These are phyloP conservation scores for Oryzias woworae DNA, from an alignment of 2,113 vertebrate genomes.

Conservation along the genomic window DNA sequence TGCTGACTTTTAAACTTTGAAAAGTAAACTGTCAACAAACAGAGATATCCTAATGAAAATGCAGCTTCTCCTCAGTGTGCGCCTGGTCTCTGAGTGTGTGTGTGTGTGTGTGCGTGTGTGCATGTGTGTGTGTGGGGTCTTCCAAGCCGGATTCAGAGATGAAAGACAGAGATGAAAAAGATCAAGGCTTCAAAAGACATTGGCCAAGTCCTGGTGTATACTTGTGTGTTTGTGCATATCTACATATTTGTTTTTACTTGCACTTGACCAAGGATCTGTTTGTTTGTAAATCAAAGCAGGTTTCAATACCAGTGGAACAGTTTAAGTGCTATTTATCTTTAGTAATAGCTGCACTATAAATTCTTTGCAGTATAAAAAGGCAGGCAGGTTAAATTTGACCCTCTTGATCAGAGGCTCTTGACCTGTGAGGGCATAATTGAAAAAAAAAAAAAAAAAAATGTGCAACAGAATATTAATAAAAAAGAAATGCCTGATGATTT, in stretches of 20 bases:
- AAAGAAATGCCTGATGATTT: too few species aligned
- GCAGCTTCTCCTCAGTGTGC: neutral
- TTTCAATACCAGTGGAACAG: slow-evolving; percentile 72
- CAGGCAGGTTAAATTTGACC: slow-evolving; percentile 56
- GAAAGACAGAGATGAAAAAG: slow-evolving; percentile 36
- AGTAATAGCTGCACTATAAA: slow-evolving; percentile 71
- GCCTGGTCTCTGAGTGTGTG: neutral
- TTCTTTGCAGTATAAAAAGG: slow-evolving; percentile 65
- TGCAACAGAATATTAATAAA: slow-evolving; percentile 1
- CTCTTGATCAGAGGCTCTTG: slow-evolving; percentile 38
- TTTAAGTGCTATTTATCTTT: slow-evolving; percentile 77
- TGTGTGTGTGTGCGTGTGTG: neutral
- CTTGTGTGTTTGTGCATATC: slow-evolving; percentile 6
- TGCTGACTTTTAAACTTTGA: slow-evolving; percentile 33
- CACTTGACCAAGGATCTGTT: slow-evolving; percentile 44
- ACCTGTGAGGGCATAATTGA: slow-evolving; percentile 37
- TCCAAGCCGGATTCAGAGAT: slow-evolving; percentile 22
- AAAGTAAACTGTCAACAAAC: slow-evolving; percentile 10
- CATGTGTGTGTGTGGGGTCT: neutral
- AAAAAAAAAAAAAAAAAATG: slow-evolving; percentile 20
- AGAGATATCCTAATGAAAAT: slow-evolving; percentile 41
- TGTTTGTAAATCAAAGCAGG: slow-evolving; percentile 72
- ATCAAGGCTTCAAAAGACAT: slow-evolving; percentile 19
- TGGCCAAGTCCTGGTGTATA: slow-evolving; percentile 32
- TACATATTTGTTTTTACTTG: slow-evolving; percentile 21